A percentile compares a stretch with the other conserved stretches of the same genome.
Conservation (phyloP, 1,140 invertebrate species). For the Calephelis nemesis region DNA sequence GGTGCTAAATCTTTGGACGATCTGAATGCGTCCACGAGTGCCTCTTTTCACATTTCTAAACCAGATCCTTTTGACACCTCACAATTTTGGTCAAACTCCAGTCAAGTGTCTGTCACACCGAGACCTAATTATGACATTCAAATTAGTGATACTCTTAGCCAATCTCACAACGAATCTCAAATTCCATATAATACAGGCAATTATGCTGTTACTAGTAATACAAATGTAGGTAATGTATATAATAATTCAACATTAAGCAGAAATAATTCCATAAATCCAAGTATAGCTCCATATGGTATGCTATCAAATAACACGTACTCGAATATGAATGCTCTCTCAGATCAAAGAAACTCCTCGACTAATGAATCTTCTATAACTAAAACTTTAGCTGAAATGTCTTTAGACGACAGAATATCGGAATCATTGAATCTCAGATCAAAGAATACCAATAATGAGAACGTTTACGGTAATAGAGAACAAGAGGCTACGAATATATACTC, state of each 20-base stretch:
- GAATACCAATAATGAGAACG: constrained; percentile 55
- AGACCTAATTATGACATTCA: constrained; percentile 54
- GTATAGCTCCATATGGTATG: constrained; percentile 33
- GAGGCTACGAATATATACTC: constrained; percentile 22
- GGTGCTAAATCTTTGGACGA: constrained; percentile 68
- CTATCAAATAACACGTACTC: constrained; percentile 41
- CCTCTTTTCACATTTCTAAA: constrained; percentile 24
- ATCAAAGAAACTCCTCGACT: constrained; percentile 29
- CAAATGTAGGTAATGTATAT: constrained; percentile 30
- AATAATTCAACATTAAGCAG: constrained; percentile 42
- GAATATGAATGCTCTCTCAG: constrained; percentile 41
- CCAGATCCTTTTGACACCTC: constrained; percentile 60
- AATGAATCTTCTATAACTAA: constrained; percentile 36
- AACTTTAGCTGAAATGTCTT: constrained; percentile 57
- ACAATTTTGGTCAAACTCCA: constrained; percentile 43
- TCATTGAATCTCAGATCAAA: constrained; percentile 70
- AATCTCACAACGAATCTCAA: constrained; percentile 51
- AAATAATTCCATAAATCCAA: constrained; percentile 30
- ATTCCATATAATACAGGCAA: constrained; percentile 37
- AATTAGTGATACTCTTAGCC: constrained; percentile 31
- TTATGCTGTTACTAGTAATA: constrained; percentile 5
- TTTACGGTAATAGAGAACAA: constrained; percentile 46
- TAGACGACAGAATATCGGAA: constrained; percentile 70
- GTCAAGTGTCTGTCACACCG: constrained; percentile 28
- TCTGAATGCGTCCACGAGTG: constrained; percentile 34